Base-by-base conservation (phyloP, 92 coral and sea anemone genomes). In the Palythoa grandis region DNA sequence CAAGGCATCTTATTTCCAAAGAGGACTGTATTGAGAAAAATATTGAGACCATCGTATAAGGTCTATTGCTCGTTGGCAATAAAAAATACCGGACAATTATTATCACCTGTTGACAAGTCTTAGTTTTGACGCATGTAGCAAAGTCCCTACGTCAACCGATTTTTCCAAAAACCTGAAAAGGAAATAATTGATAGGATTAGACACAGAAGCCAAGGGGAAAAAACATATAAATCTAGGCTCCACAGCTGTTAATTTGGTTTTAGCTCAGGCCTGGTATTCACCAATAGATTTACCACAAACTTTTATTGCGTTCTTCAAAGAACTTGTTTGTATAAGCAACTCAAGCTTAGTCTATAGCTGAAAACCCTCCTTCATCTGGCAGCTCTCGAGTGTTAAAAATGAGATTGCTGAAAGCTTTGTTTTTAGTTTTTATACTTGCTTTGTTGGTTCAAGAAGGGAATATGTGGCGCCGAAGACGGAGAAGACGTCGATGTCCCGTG, bases 401-500 rank as follows among this genome's bases (percentile, higher is more conserved):
- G 69, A 63, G 29, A 63, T 63, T 24, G 69, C 69, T 63, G 22
- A 63, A 1, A 63, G 10, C 9, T 63, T 63, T 63, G 24, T 19
- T n/a, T 63, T 63, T 63, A 63, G 24, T 63, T n/a, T 19, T n/a
- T 63, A 63, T 63, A 3, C 10, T 63, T n/a, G 24, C 11, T 63
- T 63, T 63, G 69, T n/a, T 63, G 69, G 69, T 63, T 63, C 69
- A 63, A 63, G 69, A 63, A n/a, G 25, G 24, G 19, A 63, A 63
- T 7, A n/a, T 23, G 69, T 63, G 24, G 17, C 69, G 69, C 25
- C 69, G 69, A 0, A 19, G 69, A 63, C 25, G 69, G 29, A 63
- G 69, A 63, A 5, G 69, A 6, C 22, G 69, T 23, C 69, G 50
- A 43, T 43, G 50, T 8, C 50, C 50, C 50, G 50, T 43, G 50